A percentile compares a stretch with the other conserved stretches of the same genome.
Conservation (phyloP, 1,140 invertebrate species). For the Leptoteleia sp. region DNA sequence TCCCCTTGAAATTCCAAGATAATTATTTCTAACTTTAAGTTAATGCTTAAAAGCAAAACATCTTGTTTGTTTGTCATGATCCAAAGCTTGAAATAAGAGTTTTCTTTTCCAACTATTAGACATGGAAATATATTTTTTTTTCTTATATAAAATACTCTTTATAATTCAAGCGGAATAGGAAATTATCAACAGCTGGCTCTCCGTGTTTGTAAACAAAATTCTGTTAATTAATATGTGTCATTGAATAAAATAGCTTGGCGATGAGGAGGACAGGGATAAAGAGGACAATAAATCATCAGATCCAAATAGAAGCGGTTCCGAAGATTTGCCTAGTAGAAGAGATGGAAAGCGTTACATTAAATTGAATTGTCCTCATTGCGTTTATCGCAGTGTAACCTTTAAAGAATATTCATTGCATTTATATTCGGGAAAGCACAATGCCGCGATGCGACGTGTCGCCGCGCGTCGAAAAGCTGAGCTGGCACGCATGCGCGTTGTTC, state of each 20-base stretch:
- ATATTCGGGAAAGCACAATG: conserved; percentile 85
- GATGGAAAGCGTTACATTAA: conserved; percentile 84
- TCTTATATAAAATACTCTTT: too few species aligned
- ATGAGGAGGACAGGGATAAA: conserved; percentile 80
- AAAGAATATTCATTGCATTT: conserved; percentile 88
- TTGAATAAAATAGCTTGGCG: conserved; percentile 53
- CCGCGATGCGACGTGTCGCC: conserved; percentile 86
- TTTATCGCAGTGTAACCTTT: conserved; percentile 87
- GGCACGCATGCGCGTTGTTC: conserved; percentile 86
- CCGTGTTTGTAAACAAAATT: too few species aligned
- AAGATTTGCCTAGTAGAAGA: conserved; percentile 76
- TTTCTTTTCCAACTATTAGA: too few species aligned
- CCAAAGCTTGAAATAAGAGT: too few species aligned
- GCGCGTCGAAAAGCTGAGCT: conserved; percentile 86
- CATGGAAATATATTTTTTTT: too few species aligned
- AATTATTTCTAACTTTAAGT: too few species aligned
- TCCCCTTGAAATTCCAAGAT: too few species aligned
- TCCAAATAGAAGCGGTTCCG: conserved; percentile 70
- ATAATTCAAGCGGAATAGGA: too few species aligned
- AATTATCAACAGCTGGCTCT: too few species aligned
- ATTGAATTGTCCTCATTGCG: conserved; percentile 88
- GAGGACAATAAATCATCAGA: conserved; percentile 77
- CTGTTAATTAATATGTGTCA: too few species aligned
- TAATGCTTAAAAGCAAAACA: too few species aligned
- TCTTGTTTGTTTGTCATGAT: too few species aligned